These are phyloP conservation scores for Ellobius talpinus DNA, from an alignment of 2,113 vertebrate genomes.

Conservation along the genomic window DNA sequence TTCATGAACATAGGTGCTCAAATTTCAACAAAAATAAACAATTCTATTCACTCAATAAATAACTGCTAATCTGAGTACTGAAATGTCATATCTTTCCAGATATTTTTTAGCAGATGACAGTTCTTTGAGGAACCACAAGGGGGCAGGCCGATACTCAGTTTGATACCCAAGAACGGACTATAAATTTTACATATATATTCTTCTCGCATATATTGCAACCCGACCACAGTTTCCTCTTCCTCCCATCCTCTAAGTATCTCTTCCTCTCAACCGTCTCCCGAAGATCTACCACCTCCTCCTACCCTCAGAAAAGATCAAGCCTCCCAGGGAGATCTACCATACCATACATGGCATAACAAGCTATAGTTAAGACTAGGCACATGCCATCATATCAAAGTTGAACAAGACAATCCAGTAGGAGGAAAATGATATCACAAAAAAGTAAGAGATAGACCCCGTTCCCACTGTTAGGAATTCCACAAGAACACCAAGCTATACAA, in stretches of 20 bases:
- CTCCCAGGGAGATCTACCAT: neutral
- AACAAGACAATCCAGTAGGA: neutral
- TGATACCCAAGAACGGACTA: neutral
- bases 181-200: neutral
- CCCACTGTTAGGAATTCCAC: neutral
- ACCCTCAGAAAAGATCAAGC: neutral
- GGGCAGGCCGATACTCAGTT: neutral
- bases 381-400: neutral
- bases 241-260: neutral
- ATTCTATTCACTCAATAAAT: neutral
- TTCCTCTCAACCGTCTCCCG: neutral
- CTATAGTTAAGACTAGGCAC: neutral
- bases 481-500: neutral
- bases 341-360: neutral
- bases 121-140: conserved; percentile 50
- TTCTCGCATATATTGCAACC: neutral
- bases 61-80: neutral
- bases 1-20: neutral
- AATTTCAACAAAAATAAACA: neutral
- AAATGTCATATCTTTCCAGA: neutral
- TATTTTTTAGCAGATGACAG: neutral
- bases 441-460: neutral
- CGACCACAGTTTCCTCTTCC: neutral
- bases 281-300: neutral
- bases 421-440: neutral